Base-by-base conservation (phyloP, 2,888 invertebrate genomes). In the Nematopogon swammerdamellus region DNA sequence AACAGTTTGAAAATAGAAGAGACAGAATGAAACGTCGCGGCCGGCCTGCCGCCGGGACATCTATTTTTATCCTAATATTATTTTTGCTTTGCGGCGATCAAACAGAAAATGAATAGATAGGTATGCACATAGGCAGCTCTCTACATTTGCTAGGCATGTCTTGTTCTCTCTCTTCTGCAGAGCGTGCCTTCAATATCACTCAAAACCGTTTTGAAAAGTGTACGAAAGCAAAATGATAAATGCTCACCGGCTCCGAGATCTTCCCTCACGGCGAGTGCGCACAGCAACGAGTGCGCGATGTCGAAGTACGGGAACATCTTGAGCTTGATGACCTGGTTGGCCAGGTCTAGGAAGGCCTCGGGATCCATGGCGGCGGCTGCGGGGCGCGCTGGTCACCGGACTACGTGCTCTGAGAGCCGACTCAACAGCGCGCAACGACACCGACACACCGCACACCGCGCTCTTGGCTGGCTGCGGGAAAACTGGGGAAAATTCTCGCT, bases 271-370 rank as follows among this genome's bases (percentile, higher is more conserved):
- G 93, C 91, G 62, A 97, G 82, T 65, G 97, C 95, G 81, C 95
- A 95, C 60, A 97, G 82, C 62, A 95, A 85, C 74, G 94, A 95
- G 81, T 99, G 97, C 60, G 97, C 97, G 63, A 97, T 90, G 73
- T 99, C 98, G 79, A 99, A 99, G 82, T 97, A 98, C 50, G 99
- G 99, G 70, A 92, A 99, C 97, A 99, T 98, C 85, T 98, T 97
- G 60, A 98, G 83, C 79, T 97, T 96, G 62, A 96, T 95, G 82
- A 99, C 95, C 85, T 95, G 94, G 81, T 97, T 97, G 82, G 98
- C 97, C 85, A 97, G 87, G 79, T 97, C 96, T 68, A 98, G 84
- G 81, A 97, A 96, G 56, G 95, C 90, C 83, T 95, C 95, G 70
- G 95, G 93, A 87, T 95, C 95, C 94, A 96, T 95, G 74, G 63